phyloP scores from a whole-genome alignment of 2,113 vertebrate species.

The Scopus umbretta region DNA sequence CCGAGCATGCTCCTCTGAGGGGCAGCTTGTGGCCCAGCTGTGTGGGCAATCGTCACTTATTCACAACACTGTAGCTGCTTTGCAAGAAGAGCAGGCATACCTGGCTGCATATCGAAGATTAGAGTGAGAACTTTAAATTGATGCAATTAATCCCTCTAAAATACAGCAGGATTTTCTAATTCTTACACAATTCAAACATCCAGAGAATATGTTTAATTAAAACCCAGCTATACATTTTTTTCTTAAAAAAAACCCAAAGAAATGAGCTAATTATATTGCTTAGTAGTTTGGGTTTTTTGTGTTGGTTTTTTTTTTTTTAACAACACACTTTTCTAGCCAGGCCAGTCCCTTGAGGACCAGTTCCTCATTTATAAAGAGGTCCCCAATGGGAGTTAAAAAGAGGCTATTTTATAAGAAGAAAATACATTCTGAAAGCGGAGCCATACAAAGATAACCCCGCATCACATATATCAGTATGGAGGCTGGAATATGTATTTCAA shows the following conservation, averaged over 20 bases:
- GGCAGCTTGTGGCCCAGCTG: not conserved
- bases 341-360: constrained; percentile 65
- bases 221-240: constrained; percentile 56
- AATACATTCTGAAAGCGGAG: constrained; percentile 39
- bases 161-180: not conserved
- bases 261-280: constrained; percentile 68
- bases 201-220: constrained; percentile 74
- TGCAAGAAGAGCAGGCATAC: not conserved
- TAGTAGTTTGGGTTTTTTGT: no score
- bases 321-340: constrained; percentile 68
- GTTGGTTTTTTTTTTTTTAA: constrained; percentile 48
- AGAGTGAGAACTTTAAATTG: not conserved
- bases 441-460: not conserved
- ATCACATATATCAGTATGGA: constrained; percentile 37
- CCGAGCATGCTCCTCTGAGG: not conserved
- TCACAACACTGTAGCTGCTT: not conserved
- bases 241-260: constrained; percentile 43
- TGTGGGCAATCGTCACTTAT: not conserved
- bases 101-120: not conserved
- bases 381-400: constrained; percentile 65
- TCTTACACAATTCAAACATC: constrained; percentile 53
- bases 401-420: constrained; percentile 51
- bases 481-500: constrained; percentile 1
- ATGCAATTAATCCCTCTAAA: constrained; percentile 21
- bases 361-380: constrained; percentile 72